phyloP scores from a whole-genome alignment of 1,140 invertebrate genomes.

The Drosophila fuyamai region DNA sequence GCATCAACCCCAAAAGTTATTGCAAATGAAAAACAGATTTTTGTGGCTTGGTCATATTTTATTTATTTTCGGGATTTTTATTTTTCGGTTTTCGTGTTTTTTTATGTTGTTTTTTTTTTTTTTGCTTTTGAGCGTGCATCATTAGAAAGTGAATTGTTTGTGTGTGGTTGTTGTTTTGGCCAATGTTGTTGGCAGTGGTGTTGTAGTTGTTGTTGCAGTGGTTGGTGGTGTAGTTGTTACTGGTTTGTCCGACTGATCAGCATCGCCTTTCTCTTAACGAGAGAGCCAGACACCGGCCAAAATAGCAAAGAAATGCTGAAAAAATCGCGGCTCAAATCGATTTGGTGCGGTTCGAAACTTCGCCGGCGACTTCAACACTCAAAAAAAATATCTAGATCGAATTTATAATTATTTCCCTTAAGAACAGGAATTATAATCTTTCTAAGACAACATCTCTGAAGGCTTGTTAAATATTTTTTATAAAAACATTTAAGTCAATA shows the following conservation, averaged over 20 bases:
- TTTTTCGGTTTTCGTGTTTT: constrained; percentile 1
- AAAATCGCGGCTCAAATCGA: constrained; percentile 56
- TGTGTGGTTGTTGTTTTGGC: constrained; percentile 5
- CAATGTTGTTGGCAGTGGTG: not conserved
- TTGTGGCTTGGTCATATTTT: constrained; percentile 34
- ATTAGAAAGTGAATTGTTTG: constrained; percentile 59
- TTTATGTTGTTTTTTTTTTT: not conserved
- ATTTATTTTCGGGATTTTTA: constrained; percentile 30
- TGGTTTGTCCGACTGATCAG: constrained; percentile 34
- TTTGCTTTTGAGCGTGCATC: constrained; percentile 27
- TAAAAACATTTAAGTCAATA: too few relatives aligned
- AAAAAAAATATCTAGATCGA: too few relatives aligned
- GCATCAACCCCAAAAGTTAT: constrained; percentile 41
- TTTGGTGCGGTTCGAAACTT: constrained; percentile 35
- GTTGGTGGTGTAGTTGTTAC: constrained; percentile 14
- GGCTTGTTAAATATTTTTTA: too few relatives aligned
- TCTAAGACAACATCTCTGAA: too few relatives aligned
- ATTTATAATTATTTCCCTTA: too few relatives aligned
- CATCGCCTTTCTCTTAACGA: constrained; percentile 51
- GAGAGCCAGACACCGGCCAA: constrained; percentile 31
- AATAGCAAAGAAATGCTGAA: constrained; percentile 17
- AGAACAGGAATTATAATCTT: too few relatives aligned
- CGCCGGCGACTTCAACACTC: constrained; percentile 5
- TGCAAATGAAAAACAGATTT: constrained; percentile 46
- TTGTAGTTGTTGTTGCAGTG: constrained; percentile 8